These are phyloP conservation scores for Tapera naevia DNA, from an alignment of 2,797 vertebrate species.

Conservation along the genomic window DNA sequence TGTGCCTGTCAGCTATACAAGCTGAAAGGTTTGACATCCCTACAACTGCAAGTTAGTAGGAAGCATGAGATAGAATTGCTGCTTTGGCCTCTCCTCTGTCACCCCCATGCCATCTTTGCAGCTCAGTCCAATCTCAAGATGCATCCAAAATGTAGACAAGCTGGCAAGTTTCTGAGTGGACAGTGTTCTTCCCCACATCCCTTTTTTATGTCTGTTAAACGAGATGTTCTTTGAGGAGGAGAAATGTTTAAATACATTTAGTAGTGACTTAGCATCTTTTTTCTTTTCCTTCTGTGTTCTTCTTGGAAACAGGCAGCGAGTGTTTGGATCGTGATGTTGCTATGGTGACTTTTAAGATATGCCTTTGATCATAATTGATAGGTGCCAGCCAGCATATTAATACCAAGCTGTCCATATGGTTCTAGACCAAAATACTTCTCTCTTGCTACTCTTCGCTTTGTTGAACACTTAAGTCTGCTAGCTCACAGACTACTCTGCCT, in stretches of 20 bases:
- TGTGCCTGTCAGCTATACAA: background rate
- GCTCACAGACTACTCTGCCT: background rate
- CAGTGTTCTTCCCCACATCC: background rate
- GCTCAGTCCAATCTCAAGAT: background rate
- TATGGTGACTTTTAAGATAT: slow-evolving; percentile 22
- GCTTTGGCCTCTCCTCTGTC: background rate
- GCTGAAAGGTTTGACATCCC: background rate
- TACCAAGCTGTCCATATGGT: background rate
- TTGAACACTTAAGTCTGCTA: background rate
- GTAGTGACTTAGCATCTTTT: background rate
- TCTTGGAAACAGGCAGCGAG: background rate
- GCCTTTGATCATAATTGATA: slow-evolving; percentile 23
- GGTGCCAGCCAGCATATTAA: slow-evolving; percentile 7
- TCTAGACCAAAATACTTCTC: background rate
- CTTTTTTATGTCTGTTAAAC: background rate
- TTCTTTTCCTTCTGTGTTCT: background rate
- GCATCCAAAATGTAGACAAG: background rate
- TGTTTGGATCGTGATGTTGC: slow-evolving; percentile 26
- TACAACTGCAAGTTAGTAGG: background rate
- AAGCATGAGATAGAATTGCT: background rate
- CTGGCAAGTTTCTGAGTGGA: background rate
- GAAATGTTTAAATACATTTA: background rate
- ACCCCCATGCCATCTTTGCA: background rate
- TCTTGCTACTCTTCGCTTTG: background rate
- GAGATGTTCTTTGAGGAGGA: background rate